These are phyloP conservation scores for Homarus americanus DNA, from an alignment of 1,140 invertebrate genomes.

Conservation along the genomic window DNA sequence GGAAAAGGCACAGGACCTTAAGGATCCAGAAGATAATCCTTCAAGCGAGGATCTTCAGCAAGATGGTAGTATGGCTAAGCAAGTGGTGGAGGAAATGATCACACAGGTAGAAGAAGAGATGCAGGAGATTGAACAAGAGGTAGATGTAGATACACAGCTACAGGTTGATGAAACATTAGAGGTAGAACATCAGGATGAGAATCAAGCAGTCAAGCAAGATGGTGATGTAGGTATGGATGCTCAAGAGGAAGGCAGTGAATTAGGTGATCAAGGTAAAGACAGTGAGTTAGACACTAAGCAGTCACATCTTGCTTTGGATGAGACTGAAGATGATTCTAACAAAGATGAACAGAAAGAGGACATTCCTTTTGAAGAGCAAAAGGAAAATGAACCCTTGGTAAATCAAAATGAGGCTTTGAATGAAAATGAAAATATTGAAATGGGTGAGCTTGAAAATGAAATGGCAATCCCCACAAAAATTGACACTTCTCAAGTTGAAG, in stretches of 20 bases:
- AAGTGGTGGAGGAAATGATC: constrained; percentile 43
- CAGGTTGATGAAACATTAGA: not conserved
- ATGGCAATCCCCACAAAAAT: not conserved
- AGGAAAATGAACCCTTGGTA: constrained; percentile 8
- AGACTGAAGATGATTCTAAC: not conserved
- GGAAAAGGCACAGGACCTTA: not conserved
- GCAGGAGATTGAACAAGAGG: not conserved
- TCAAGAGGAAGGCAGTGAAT: constrained; percentile 3
- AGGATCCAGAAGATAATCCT: not conserved
- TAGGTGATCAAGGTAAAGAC: not conserved
- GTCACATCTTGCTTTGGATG: not conserved
- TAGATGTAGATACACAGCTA: not conserved
- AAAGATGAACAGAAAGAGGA: not conserved
- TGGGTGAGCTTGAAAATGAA: not conserved
- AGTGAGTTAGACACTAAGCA: not conserved
- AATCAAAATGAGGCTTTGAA: not conserved
- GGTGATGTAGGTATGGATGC: constrained; percentile 12
- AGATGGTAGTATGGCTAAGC: constrained; percentile 49
- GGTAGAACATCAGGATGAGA: not conserved
- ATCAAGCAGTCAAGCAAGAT: constrained; percentile 1
- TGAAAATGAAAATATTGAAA: not conserved
- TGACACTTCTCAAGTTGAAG: not conserved
- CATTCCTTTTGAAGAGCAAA: not conserved
- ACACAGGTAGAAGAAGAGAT: constrained; percentile 17
- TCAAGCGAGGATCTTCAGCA: not conserved